Evolutionary conservation across 2,113 vertebrate species (phyloP), one percentile per base, ranked within the genome.

Genomic region (Hucho hucho): DNA sequence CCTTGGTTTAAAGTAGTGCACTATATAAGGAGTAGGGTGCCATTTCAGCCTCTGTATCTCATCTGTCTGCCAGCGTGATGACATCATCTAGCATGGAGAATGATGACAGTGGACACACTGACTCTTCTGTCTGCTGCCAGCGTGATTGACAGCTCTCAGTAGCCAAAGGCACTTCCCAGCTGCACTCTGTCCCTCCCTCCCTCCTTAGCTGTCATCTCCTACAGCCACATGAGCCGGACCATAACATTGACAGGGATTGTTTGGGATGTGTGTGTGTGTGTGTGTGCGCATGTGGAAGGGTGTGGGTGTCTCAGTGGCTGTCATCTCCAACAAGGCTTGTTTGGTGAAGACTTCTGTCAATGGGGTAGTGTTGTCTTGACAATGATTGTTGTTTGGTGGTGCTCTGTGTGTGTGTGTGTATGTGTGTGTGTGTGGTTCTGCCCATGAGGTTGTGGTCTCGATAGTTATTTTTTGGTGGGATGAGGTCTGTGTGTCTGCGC

Each of bases 141-240:
- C 14, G 47, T 43, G 64, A 70, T 58, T 70, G 77, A 64, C 59
- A 46, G 66, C 76, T 32, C 64, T 74, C 67, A 16, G 12, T 6
- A 46, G 65, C 43, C 72, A 68, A 46, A 49, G 59, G 73, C 58
- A 63, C 49, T 73, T 75, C 46, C 73, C 79, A 79, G 75, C 73
- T 53, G 14, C 76, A 66, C 75, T 82, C 68, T 79, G 37, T 76
- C 9, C 18, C 28, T 13, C 22, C 47, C 16, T 53, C 16, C 49
- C 14, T 53, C 0, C 75, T 71, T 67, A 66, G 75, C 74, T 75
- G 77, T 66, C 75, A 61, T 73, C 64, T 47, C 56, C 12, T 37
- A 73, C 49, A 53, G 16, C 58, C 32, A 25, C 22, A 25, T 46
- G 22, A 29, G 20, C 63, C 64, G 56, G 73, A 69, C 70, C 64